A percentile compares a stretch with the other conserved stretches of the same genome.
Evolutionary conservation across 1,140 invertebrate species (phyloP).

Genomic region (Eubasilissa regina): DNA sequence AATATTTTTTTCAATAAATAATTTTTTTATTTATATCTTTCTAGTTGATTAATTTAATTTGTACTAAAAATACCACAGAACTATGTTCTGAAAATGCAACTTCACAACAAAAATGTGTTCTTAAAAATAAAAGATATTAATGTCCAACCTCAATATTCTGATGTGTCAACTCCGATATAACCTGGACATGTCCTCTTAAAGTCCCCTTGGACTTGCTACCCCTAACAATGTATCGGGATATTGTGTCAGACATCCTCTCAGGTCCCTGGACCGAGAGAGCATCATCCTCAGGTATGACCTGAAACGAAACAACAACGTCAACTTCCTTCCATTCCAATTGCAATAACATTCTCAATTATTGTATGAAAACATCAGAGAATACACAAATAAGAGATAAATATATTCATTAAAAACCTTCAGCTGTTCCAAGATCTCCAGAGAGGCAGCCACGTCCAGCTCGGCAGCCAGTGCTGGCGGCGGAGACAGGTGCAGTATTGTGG

Average conservation of each 20-base stretch:
- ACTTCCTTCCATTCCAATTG: no score
- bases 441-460: constrained; percentile 41
- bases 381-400: no score
- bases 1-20: no score
- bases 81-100: no score
- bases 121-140: no score
- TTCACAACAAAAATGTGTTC: no score
- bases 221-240: constrained; percentile 36
- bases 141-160: constrained; percentile 49
- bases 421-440: constrained; percentile 49
- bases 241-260: constrained; percentile 26
- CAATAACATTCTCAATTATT: no score
- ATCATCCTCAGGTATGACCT: constrained; percentile 36
- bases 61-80: no score
- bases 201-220: constrained; percentile 2
- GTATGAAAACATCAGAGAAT: no score
- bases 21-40: no score
- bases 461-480: constrained; percentile 48
- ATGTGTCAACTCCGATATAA: constrained; percentile 50
- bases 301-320: not conserved
- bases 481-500: constrained; percentile 30
- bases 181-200: constrained; percentile 1
- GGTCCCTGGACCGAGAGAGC: constrained; percentile 45
- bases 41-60: no score
- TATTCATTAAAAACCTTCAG: constrained; percentile 8